phyloP scores from a whole-genome alignment of 1,140 invertebrate species.

The silkworm (Bombyx mori) region ASM3026992v2 NC_085121.1:9452501-9453000 shows the following conservation, averaged over 20 bases:
- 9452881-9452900: conserved; percentile 82
- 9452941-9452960: conserved; percentile 87
- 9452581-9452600: conserved; percentile 64
- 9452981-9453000: conserved; percentile 80
- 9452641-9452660: conserved; percentile 61
- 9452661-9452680: conserved; percentile 74
- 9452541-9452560: conserved; percentile 44
- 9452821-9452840: conserved; percentile 85
- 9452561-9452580: conserved; percentile 65
- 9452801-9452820: conserved; percentile 85
- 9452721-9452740: conserved; percentile 86
- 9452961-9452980: conserved; percentile 90
- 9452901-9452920: conserved; percentile 89
- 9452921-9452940: conserved; percentile 82
- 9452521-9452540: not conserved
- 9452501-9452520: too few relatives aligned
- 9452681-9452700: conserved; percentile 94
- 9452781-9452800: conserved; percentile 81
- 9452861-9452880: conserved; percentile 85
- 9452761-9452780: conserved; percentile 79
- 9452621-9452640: conserved; percentile 67
- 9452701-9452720: conserved; percentile 89
- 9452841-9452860: conserved; percentile 80
- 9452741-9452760: conserved; percentile 80
- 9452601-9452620: conserved; percentile 58